Percentiles rank a stretch among this genome's conserved stretches.
Evolutionary conservation across 2,888 invertebrate species (phyloP).

Genomic region (Oeneis ivallda): DNA sequence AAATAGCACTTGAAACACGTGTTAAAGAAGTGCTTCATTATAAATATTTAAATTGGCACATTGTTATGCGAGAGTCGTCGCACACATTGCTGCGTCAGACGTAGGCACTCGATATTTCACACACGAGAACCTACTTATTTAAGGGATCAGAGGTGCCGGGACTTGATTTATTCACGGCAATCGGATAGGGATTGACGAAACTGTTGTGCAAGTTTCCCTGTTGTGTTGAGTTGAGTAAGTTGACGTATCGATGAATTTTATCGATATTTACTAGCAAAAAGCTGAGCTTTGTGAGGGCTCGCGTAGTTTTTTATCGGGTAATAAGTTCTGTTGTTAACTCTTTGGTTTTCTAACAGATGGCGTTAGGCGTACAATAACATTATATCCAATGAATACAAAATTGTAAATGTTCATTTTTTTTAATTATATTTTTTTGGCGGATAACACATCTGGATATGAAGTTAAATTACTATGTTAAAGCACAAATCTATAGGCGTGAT

Average conservation of each 20-base stretch:
- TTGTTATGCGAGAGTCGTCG: constrained; percentile 15
- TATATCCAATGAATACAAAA: no score
- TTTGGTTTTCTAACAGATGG: no score
- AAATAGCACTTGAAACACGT: constrained; percentile 5
- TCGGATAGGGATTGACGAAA: constrained; percentile 35
- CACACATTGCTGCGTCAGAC: constrained; percentile 23
- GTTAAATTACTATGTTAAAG: no score
- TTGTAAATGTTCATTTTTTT: no score
- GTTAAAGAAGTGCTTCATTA: not conserved
- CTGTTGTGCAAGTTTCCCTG: not conserved
- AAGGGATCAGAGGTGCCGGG: constrained; percentile 74
- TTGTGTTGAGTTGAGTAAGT: not conserved
- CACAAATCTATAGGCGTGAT: no score
- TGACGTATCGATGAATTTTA: constrained; percentile 19
- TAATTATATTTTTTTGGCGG: no score
- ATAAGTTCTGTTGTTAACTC: no score
- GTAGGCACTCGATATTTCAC: constrained; percentile 69
- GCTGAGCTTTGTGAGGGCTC: no score
- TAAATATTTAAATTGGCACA: constrained; percentile 23
- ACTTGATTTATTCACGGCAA: constrained; percentile 73
- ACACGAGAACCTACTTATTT: constrained; percentile 76
- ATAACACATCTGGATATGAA: no score
- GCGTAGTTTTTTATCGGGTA: no score
- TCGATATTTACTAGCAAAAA: no score
- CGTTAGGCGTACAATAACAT: no score